Conservation (phyloP, 2,797 vertebrate genomes). For the Buceros bicornis region DNA sequence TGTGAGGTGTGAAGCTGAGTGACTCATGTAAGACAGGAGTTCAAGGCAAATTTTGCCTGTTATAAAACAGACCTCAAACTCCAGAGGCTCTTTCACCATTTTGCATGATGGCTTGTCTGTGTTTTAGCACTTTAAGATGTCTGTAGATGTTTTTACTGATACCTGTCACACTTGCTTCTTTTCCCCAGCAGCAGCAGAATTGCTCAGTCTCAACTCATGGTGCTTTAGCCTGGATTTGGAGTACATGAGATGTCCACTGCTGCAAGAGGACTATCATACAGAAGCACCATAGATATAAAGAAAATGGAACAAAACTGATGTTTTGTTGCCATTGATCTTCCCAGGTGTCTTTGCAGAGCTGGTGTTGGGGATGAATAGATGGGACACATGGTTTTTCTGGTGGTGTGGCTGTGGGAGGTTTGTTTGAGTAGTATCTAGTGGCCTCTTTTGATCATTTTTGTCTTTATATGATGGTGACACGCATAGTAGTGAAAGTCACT, state of each 20-base stretch:
- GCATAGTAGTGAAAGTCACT: neutral
- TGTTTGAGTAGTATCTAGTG: neutral
- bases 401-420: neutral
- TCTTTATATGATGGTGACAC: neutral
- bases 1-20: neutral
- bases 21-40: neutral
- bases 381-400: neutral
- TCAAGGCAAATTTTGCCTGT: neutral
- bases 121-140: neutral
- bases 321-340: neutral
- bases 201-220: neutral
- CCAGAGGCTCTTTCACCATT: neutral
- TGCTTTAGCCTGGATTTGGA: neutral
- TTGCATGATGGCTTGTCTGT: neutral
- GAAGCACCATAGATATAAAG: neutral
- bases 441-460: neutral
- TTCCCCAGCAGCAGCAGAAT: neutral
- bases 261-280: neutral
- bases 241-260: neutral
- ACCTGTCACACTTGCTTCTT: neutral
- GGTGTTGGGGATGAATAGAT: neutral
- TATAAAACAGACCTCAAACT: neutral
- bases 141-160: neutral
- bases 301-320: neutral
- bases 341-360: neutral